Base-by-base conservation (phyloP, 2,797 vertebrate species). In the Todus mexicanus region DNA sequence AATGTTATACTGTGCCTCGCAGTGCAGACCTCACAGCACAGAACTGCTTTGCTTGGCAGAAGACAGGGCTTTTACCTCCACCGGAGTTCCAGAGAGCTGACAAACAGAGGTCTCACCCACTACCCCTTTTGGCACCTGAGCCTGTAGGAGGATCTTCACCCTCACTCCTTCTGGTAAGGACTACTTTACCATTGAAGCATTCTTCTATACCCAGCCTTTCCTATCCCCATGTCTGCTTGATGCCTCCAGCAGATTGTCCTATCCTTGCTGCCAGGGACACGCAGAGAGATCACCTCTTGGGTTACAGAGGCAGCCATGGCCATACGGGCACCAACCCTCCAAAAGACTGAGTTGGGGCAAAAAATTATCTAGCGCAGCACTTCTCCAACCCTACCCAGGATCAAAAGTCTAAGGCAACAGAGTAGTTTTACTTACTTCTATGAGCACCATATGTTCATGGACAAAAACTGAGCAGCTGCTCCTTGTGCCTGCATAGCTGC, bases 401-500 rank as follows among this genome's bases (percentile, higher is more conserved):
- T 15, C 37, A 66, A 70, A 79, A 8, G 15, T 15, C 38, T 38
- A 21, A 21, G 29, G 6, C 33, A 70, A 45, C 11, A 2, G 2
- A 29, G 16, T 3, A 21, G 13, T n/a, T 78, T 21, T n/a, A 8
- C 7, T 56, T 21, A n/a, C 42, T 60, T 66, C 20, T 79, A 18
- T 0, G 0, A 43, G 40, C 10, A 59, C 5, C 1, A 0, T 22
- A 5, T 0, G 1, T 33, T 80, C 23, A 47, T 57, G n/a, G n/a
- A 35, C 0, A 2, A 40, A 83, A 16, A 8, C 40, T 43, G 27
- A 84, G 37, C 19, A 57, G 27, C 37, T 29, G 5, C 16, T 77
- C 45, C 23, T 45, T 9, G 6, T 0, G 1, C 8, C 64, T 21
- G 19, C 29, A 23, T 16, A 63, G 54, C 25, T 73, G 75, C 26